Base-by-base conservation (phyloP, 2,113 vertebrate species). In the Cephalopholis sonnerati region DNA sequence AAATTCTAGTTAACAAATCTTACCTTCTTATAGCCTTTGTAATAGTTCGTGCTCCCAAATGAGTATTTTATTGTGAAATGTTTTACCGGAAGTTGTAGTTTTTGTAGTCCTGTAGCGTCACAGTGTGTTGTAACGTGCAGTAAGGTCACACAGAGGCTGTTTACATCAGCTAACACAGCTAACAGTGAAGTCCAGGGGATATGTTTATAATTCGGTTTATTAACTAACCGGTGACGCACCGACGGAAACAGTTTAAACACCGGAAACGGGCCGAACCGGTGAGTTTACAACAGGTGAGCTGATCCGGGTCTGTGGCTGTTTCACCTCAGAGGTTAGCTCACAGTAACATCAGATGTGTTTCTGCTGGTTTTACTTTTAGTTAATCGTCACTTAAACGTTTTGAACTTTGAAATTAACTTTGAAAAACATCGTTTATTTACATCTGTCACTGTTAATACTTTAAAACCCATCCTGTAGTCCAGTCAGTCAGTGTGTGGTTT, bases 91-190 rank as follows among this genome's bases (percentile, higher is more conserved):
- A 59, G 71, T 82, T 5, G 71, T 16, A 10, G 11, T 17, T 74
- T 54, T 32, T 67, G 72, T 77, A 76, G 74, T 74, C 66, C 29
- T 15, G 5, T 0, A 4, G 20, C 41, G 11, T 36, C 25, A 7
- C 16, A 0, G 15, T 12, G 69, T 57, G 65, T 74, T 25, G 59
- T 84, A 86, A 77, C 71, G 11, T 13, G 24, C 1, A 7, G 44
- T 68, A 69, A 88, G 81, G 86, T 88, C 74, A 83, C 1, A 11
- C 10, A 27, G 32, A 74, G 44, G 32, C 77, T 5, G 15, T n/a
- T 36, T 32, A 11, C 29, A 29, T 3, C 22, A 50, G 67, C n/a
- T 77, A 12, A 55, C 27, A 1, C 0, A 20, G 55, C 7, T 10
- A 0, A 1, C 15, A 15, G 3, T 2, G n/a, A 5, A 15, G 1